Conservation (phyloP, 2,113 vertebrate species). For the Pteropus alecto region DNA sequence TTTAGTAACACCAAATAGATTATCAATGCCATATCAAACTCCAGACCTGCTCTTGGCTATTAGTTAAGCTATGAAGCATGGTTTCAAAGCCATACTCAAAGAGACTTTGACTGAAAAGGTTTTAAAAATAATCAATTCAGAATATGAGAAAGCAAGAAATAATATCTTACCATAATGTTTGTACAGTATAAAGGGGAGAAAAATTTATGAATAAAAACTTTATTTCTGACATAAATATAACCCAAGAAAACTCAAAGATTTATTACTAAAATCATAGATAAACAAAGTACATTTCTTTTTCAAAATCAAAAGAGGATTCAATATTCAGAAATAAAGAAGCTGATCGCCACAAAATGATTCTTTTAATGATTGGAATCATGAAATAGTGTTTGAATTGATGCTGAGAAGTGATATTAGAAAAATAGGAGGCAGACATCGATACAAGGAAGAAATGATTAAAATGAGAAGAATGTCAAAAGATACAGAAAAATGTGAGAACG, state of each 20-base stretch:
- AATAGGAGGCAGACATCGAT: not conserved
- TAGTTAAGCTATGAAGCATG: not conserved
- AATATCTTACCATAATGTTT: not conserved
- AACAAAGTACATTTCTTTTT: not conserved
- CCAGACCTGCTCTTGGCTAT: not conserved
- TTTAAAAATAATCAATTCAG: not conserved
- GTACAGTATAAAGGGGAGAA: not conserved
- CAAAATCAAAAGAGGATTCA: not conserved
- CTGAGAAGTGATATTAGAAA: not conserved
- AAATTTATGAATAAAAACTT: not conserved
- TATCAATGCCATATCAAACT: not conserved
- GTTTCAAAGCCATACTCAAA: not conserved
- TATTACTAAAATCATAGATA: not conserved
- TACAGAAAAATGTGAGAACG: not conserved
- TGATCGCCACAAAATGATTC: not conserved
- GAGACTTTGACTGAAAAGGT: not conserved
- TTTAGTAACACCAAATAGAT: not conserved
- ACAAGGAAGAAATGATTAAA: not conserved
- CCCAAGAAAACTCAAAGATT: not conserved
- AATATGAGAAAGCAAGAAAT: not conserved
- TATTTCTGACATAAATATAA: constrained; percentile 18
- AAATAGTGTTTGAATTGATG: not conserved
- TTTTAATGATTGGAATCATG: not conserved
- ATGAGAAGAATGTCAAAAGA: not conserved
- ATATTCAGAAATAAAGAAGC: not conserved